Conservation (phyloP, 2,888 invertebrate genomes). For the Apantesis nais region DNA sequence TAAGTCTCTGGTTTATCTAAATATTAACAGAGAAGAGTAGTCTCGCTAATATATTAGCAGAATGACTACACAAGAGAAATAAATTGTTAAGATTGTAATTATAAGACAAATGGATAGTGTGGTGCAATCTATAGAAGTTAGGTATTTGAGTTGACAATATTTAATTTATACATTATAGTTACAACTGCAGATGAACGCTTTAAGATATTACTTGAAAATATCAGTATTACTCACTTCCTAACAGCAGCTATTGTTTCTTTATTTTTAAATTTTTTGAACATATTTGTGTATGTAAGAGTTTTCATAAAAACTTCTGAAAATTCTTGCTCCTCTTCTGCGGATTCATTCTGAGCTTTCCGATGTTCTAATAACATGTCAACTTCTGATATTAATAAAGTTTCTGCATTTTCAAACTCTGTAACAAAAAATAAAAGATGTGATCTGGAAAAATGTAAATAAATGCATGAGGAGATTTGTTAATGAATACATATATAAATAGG, state of each 20-base stretch:
- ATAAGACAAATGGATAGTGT: no score
- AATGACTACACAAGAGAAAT: no score
- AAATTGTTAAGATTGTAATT: no score
- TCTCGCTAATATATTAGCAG: no score
- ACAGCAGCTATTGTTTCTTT: conserved; percentile 99
- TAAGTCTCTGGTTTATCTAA: no score
- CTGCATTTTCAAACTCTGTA: conserved; percentile 98
- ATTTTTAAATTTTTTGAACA: conserved; percentile 99
- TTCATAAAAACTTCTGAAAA: conserved; percentile 99
- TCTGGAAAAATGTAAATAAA: not conserved
- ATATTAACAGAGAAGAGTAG: no score
- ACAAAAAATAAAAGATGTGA: conserved; percentile 22
- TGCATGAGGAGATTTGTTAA: no score
- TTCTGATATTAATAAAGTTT: conserved; percentile 98
- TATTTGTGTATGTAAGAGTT: conserved; percentile 97
- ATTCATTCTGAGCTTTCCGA: conserved; percentile 98
- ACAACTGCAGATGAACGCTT: no score
- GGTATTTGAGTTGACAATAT: no score
- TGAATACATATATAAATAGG: no score
- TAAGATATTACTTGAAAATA: not conserved
- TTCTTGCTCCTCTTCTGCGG: conserved; percentile 99
- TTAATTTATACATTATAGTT: no score
- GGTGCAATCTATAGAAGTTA: no score
- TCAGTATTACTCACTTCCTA: conserved; percentile 89
- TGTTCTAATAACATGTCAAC: conserved; percentile 98